Percentiles rank a stretch among this genome's conserved stretches.
Conservation (phyloP, 2,888 invertebrate genomes). For the Lochmaea crataegi region DNA sequence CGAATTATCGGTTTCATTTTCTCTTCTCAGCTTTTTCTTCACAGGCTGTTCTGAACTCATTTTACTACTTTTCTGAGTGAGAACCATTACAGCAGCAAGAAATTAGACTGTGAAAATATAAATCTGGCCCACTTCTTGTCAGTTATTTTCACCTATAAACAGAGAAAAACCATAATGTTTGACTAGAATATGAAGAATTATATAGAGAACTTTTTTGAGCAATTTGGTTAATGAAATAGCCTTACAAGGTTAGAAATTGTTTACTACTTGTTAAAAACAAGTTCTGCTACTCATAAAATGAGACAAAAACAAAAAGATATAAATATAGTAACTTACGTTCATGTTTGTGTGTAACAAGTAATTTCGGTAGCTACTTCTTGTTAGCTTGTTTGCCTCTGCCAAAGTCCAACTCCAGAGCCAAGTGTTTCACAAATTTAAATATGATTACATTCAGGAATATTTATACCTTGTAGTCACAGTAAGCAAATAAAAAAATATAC, state of each 20-base stretch:
- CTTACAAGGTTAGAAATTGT: neutral
- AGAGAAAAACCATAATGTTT: too few species aligned
- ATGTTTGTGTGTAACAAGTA: slow-evolving; percentile 55
- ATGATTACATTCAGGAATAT: neutral
- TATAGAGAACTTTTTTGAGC: neutral
- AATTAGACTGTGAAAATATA: slow-evolving; percentile 31
- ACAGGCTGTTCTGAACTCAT: slow-evolving; percentile 87
- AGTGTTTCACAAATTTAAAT: neutral
- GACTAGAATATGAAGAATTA: too few species aligned
- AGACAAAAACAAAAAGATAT: neutral
- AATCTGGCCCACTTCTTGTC: slow-evolving; percentile 29
- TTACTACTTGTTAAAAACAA: neutral
- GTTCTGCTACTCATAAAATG: neutral
- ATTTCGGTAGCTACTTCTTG: slow-evolving; percentile 50
- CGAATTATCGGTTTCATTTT: slow-evolving; percentile 68
- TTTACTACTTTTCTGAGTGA: slow-evolving; percentile 69
- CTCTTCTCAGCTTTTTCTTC: slow-evolving; percentile 83
- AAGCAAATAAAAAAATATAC: slow-evolving; percentile 16
- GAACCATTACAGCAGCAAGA: slow-evolving; percentile 70
- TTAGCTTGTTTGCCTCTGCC: slow-evolving; percentile 19
- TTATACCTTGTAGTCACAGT: slow-evolving; percentile 6
- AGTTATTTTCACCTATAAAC: slow-evolving; percentile 15
- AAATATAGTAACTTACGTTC: slow-evolving; percentile 47
- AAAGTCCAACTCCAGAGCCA: neutral
- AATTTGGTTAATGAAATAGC: neutral